Evolutionary conservation across 2,113 vertebrate genomes (phyloP).

Genomic region (Hemiscyllium ocellatum): DNA sequence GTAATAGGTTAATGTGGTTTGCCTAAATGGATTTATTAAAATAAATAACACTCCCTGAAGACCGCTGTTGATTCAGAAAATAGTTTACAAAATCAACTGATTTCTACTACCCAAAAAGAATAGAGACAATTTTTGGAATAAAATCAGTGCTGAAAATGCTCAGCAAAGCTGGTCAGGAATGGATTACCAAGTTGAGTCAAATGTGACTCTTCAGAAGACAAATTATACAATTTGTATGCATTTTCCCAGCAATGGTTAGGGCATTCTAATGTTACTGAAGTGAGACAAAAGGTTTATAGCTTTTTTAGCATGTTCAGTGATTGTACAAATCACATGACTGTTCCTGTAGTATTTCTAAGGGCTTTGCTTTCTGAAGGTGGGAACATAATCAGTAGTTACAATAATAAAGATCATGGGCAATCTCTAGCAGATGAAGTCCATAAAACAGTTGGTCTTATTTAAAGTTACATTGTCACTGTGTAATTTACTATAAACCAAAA

Average conservation of each 20-base stretch:
- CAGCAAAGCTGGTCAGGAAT: too few relatives aligned
- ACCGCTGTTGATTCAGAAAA: too few relatives aligned
- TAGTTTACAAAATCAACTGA: too few relatives aligned
- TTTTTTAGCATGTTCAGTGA: background rate
- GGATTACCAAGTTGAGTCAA: background rate
- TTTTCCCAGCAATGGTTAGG: background rate
- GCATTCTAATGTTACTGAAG: background rate
- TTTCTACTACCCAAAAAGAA: background rate
- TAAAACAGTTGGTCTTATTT: background rate
- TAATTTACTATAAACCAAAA: background rate
- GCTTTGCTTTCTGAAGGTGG: background rate
- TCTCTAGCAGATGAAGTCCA: background rate
- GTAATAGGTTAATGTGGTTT: too few relatives aligned
- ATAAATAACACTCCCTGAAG: too few relatives aligned
- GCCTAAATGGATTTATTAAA: too few relatives aligned
- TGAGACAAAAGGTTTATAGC: background rate
- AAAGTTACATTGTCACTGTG: background rate
- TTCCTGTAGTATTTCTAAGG: background rate
- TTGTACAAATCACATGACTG: background rate
- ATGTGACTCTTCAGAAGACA: background rate
- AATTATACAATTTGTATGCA: background rate
- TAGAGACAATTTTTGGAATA: background rate
- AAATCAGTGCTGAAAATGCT: too few relatives aligned
- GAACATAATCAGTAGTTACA: too few relatives aligned
- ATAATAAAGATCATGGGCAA: too few relatives aligned